Evolutionary conservation across 2,888 invertebrate species (phyloP).

Genomic region (Iphiclides podalirius): DNA sequence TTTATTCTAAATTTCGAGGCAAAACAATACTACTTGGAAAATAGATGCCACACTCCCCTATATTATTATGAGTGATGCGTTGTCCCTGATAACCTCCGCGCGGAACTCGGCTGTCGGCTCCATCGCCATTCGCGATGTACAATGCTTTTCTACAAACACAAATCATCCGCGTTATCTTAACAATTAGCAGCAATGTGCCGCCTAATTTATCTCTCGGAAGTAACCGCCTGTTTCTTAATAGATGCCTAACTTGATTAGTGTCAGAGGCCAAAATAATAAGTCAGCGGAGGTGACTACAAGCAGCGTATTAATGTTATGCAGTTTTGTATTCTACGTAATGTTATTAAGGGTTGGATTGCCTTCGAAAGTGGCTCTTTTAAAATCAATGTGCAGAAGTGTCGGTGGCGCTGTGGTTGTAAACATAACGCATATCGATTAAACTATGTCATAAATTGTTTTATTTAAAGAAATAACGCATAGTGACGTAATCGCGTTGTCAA

Average conservation of each 20-base stretch:
- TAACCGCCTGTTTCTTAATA: slow-evolving; percentile 26
- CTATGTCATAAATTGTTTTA: slow-evolving; percentile 2
- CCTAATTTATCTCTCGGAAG: slow-evolving; percentile 23
- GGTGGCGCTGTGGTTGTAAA: slow-evolving; percentile 8
- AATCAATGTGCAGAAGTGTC: slow-evolving; percentile 4
- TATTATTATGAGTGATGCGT: neutral
- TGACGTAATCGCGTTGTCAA: neutral
- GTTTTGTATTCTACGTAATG: slow-evolving; percentile 4
- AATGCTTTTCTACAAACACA: slow-evolving; percentile 25
- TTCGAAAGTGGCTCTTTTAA: neutral
- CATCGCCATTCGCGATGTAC: slow-evolving; percentile 19
- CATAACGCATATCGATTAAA: slow-evolving; percentile 16
- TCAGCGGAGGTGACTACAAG: slow-evolving; percentile 24
- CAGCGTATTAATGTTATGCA: slow-evolving; percentile 1
- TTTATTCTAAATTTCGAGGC: no score
- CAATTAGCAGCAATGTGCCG: slow-evolving; percentile 27
- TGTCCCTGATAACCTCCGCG: slow-evolving; percentile 21
- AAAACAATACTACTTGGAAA: no score
- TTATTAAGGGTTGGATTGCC: neutral
- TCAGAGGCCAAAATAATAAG: slow-evolving; percentile 47
- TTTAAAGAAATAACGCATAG: neutral
- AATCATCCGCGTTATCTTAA: slow-evolving; percentile 26
- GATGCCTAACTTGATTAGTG: slow-evolving; percentile 50
- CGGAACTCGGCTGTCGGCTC: slow-evolving; percentile 9
- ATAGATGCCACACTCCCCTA: neutral